Evolutionary conservation across 2,888 invertebrate species (phyloP).

Genomic region (Plusia festucae): DNA sequence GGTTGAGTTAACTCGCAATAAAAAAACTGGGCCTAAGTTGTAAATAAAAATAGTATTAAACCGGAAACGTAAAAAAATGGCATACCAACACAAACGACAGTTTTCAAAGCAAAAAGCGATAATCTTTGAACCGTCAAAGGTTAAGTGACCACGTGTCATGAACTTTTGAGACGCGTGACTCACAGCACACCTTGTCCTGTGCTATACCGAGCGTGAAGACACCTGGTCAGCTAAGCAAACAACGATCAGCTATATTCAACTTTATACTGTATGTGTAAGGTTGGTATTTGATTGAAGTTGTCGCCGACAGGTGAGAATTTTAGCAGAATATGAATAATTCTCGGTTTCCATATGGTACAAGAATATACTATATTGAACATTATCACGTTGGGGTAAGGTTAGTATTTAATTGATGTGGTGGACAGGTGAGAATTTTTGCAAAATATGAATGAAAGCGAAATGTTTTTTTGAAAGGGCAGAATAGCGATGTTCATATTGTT

Average conservation of each 20-base stretch:
- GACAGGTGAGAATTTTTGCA: slow-evolving; percentile 69
- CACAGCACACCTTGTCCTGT: slow-evolving; percentile 70
- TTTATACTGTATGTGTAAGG: slow-evolving; percentile 1
- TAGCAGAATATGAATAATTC: slow-evolving; percentile 60
- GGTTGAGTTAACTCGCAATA: too few relatives aligned
- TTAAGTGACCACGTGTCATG: slow-evolving; percentile 77
- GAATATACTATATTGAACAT: slow-evolving; percentile 18
- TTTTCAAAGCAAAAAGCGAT: slow-evolving; percentile 43
- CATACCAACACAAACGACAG: slow-evolving; percentile 12
- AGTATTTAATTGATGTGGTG: not conserved
- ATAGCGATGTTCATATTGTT: slow-evolving; percentile 8
- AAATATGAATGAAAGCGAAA: slow-evolving; percentile 53
- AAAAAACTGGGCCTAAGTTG: too few relatives aligned
- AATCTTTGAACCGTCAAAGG: slow-evolving; percentile 64
- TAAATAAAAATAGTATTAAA: too few relatives aligned
- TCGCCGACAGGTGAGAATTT: slow-evolving; percentile 68
- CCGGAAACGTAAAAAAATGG: too few relatives aligned
- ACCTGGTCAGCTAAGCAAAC: slow-evolving; percentile 73
- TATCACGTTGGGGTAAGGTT: slow-evolving; percentile 13
- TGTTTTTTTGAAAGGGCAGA: slow-evolving; percentile 3
- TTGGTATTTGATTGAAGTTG: slow-evolving; percentile 13
- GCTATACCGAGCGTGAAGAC: slow-evolving; percentile 79
- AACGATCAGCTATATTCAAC: slow-evolving; percentile 15
- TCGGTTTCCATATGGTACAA: slow-evolving; percentile 6
- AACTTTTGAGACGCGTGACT: slow-evolving; percentile 75